These are phyloP conservation scores for Drosophila parabipectinata DNA, from an alignment of 1,140 invertebrate species.

Conservation along the genomic window DNA sequence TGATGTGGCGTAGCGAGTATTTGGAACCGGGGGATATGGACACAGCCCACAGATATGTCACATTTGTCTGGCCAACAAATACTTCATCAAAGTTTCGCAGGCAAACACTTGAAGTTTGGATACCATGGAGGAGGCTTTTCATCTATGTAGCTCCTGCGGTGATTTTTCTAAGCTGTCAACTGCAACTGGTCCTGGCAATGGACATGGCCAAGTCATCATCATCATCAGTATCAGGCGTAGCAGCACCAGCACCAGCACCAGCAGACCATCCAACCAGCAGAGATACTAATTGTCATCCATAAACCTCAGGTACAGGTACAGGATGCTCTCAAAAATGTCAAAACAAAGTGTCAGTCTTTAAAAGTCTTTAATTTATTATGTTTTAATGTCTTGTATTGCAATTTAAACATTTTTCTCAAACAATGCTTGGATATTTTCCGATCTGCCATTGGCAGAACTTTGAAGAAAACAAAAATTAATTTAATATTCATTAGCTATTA, in stretches of 20 bases:
- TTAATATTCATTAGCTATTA: too few species aligned
- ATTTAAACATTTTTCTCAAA: too few species aligned
- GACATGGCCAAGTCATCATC: constrained; percentile 52
- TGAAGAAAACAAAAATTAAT: too few species aligned
- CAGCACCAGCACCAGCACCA: background rate
- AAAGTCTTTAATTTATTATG: background rate
- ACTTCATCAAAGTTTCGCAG: constrained; percentile 61
- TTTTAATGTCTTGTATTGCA: too few species aligned
- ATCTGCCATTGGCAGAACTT: too few species aligned
- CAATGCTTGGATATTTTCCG: too few species aligned
- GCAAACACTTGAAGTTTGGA: constrained; percentile 29
- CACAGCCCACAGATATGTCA: constrained; percentile 65
- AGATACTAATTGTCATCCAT: constrained; percentile 66
- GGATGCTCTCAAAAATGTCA: constrained; percentile 3
- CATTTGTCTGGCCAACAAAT: constrained; percentile 68
- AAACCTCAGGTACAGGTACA: constrained; percentile 29
- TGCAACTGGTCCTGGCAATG: constrained; percentile 59
- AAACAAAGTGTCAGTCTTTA: background rate
- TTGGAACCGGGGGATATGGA: background rate
- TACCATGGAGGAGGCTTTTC: background rate
- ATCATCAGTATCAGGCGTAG: constrained; percentile 15
- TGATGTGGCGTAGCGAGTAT: background rate
- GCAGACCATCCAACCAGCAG: constrained; percentile 10
- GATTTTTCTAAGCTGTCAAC: constrained; percentile 80
- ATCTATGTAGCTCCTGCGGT: constrained; percentile 47